Conservation (phyloP, 2,797 vertebrate species). For the Hipposideros larvatus region DNA sequence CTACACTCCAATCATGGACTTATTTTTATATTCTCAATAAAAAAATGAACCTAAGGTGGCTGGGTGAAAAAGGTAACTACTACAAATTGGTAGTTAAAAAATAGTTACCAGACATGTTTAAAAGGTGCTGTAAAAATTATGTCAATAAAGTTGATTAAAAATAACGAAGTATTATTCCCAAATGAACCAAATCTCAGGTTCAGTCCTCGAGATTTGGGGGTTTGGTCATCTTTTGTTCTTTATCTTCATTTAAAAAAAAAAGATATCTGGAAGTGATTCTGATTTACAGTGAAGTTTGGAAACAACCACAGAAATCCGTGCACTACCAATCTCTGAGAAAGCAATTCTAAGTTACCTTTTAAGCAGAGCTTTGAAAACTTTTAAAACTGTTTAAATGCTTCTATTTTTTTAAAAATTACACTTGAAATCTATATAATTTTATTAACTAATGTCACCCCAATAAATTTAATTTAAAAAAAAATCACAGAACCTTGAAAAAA, state of each 20-base stretch:
- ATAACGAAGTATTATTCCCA: neutral
- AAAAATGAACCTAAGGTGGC: neutral
- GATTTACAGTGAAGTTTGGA: neutral
- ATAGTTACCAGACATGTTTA: neutral
- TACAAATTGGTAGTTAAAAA: no score
- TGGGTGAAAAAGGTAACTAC: no score
- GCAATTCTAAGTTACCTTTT: neutral
- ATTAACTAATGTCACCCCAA: no score
- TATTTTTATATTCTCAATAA: neutral
- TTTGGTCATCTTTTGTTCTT: neutral
- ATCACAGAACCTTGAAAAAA: neutral
- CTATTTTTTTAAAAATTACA: neutral
- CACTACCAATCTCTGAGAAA: neutral
- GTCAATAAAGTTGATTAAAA: slow-evolving; percentile 12
- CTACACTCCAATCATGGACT: neutral
- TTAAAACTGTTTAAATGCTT: slow-evolving; percentile 36
- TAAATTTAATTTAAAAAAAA: no score
- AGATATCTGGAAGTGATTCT: neutral
- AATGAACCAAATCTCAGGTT: neutral
- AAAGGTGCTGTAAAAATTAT: neutral
- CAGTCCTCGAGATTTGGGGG: neutral
- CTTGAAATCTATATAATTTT: no score
- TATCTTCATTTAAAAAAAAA: neutral
- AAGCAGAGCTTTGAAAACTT: slow-evolving; percentile 27
- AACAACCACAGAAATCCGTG: neutral